Conservation (phyloP, 23 tunicate genomes). For the Clavelina lepadiformis region DNA sequence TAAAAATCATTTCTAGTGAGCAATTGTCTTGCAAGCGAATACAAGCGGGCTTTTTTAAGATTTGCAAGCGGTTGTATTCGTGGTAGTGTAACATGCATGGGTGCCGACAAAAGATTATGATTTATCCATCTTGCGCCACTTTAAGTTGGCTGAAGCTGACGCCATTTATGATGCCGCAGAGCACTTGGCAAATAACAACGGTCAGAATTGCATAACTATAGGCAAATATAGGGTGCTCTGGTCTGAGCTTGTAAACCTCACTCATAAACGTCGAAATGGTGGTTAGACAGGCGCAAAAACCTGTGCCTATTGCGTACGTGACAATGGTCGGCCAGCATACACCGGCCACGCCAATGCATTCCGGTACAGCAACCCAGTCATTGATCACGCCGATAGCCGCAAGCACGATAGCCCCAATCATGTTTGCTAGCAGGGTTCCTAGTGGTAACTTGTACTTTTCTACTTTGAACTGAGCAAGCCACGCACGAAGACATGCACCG, state of each 20-base stretch:
- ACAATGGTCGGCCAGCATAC: slow-evolving; percentile 50
- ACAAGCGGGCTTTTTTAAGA: too few species aligned
- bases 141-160: slow-evolving; percentile 26
- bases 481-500: slow-evolving; percentile 27
- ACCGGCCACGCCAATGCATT: background rate
- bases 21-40: too few species aligned
- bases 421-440: slow-evolving; percentile 29
- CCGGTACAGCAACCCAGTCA: background rate
- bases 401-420: slow-evolving; percentile 22
- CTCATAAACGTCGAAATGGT: slow-evolving; percentile 78
- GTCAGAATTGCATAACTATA: slow-evolving; percentile 50
- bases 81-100: too few species aligned
- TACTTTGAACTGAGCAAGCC: slow-evolving; percentile 14
- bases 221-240: slow-evolving; percentile 34
- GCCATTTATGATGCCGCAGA: slow-evolving; percentile 64
- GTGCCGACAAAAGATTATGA: too few species aligned
- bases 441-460: slow-evolving; percentile 22
- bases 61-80: too few species aligned
- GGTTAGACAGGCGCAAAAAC: slow-evolving; percentile 76
- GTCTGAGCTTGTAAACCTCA: slow-evolving; percentile 42
- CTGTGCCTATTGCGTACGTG: slow-evolving; percentile 45
- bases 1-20: too few species aligned
- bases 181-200: slow-evolving; percentile 42
- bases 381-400: slow-evolving; percentile 17
- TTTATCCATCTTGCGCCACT: too few species aligned